A percentile compares a stretch with the other conserved stretches of the same genome.
These are phyloP conservation scores for Polietes domitor DNA, from an alignment of 2,888 invertebrate genomes.

Conservation along the genomic window DNA sequence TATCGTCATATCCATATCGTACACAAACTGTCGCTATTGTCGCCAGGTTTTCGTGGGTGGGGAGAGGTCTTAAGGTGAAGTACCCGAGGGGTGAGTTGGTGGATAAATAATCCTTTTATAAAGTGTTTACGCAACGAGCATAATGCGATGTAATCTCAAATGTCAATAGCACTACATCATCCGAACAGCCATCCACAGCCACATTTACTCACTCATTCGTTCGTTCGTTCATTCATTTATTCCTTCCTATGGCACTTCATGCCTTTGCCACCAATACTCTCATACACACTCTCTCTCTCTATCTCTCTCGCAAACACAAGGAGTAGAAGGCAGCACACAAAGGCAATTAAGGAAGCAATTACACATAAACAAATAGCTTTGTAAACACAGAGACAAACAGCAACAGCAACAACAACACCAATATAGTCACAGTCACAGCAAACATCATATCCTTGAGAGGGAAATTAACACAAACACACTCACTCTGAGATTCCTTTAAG, in stretches of 20 bases:
- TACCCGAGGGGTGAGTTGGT: neutral
- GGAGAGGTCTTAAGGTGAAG: neutral
- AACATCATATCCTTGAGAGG: constrained; percentile 28
- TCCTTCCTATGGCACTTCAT: neutral
- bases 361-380: constrained; percentile 62
- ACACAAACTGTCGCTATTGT: neutral
- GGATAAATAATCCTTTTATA: constrained; percentile 75
- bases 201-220: constrained; percentile 6
- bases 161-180: constrained; percentile 75
- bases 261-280: neutral
- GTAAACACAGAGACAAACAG: constrained; percentile 27
- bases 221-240: constrained; percentile 4
- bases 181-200: constrained; percentile 39
- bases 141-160: constrained; percentile 73
- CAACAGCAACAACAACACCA: constrained; percentile 16
- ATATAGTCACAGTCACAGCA: constrained; percentile 8
- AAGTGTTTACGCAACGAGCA: constrained; percentile 69
- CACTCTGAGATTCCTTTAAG: constrained; percentile 68
- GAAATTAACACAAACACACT: constrained; percentile 6
- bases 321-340: constrained; percentile 34
- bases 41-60: neutral
- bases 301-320: too few species aligned
- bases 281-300: neutral
- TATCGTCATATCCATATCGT: constrained; percentile 27
- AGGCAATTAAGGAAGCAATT: constrained; percentile 68